Evolutionary conservation across 2,797 vertebrate genomes (phyloP), one percentile per base, ranked within the genome.

Genomic region (Todus mexicanus): DNA sequence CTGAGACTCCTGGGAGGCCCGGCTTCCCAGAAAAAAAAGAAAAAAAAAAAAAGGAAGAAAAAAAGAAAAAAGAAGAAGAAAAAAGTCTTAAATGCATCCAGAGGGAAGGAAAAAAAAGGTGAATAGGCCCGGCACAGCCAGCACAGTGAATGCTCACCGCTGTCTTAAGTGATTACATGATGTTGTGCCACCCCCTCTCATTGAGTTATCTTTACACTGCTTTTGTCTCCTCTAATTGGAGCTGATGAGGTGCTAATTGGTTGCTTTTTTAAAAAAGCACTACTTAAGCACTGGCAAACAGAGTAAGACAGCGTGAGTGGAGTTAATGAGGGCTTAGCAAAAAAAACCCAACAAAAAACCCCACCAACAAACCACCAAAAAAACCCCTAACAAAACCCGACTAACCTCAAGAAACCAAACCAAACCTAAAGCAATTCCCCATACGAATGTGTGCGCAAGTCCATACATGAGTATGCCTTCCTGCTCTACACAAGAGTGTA

Each of bases 181-280:
- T 98, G 98, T 98, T 98, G 97, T 94, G 93, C 97, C 87, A 89
- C 97, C 97, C 97, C 97, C 98, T 98, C 98, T 98, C 98, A 98
- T 98, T 96, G 97, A 99, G 98, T 99, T 99, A 99, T 99, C 99
- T 99, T 98, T 99, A 98, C 98, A 98, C 98, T 95, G 98, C 98
- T 97, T 99, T 99, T 99, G 99, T 99, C 98, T 99, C 98, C 98
- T 97, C 98, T 99, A 99, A 99, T 99, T 99, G 99, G 98, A 99
- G 98, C 98, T 99, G 99, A 99, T 99, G 99, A 99, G 98, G 98
- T 98, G 98, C 99, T 99, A 99, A 99, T 99, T 99, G 99, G 98
- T 98, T 98, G 98, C 98, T 98, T 98, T 97, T 95, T 94, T 96
- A 63, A 90, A 90, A 93, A 98, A 97, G 97, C 96, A 96, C 97